Conservation (phyloP, 53 echinoderm and acorn worm species). For the Astropecten irregularis region DNA sequence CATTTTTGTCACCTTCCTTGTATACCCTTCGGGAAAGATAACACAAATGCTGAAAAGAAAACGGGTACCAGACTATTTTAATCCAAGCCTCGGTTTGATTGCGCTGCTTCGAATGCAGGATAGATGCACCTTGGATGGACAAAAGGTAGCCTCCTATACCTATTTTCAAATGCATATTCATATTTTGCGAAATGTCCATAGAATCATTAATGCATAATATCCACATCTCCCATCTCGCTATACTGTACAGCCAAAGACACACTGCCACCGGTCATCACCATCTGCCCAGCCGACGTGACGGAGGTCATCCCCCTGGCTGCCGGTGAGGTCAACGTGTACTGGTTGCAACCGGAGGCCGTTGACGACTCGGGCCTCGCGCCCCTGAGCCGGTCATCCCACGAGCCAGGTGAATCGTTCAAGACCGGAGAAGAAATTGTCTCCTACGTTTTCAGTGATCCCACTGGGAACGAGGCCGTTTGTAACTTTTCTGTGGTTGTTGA, state of each 20-base stretch:
- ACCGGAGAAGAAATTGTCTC: slow-evolving; percentile 23
- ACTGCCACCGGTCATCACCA: slow-evolving; percentile 26
- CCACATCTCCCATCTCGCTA: no score
- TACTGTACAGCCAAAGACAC: slow-evolving; percentile 42
- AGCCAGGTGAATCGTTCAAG: slow-evolving; percentile 18
- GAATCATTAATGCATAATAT: no score
- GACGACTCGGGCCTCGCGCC: slow-evolving; percentile 21
- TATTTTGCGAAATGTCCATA: no score
- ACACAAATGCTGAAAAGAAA: no score
- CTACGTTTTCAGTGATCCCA: slow-evolving; percentile 24
- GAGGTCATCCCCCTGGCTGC: slow-evolving; percentile 14
- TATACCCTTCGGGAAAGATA: no score
- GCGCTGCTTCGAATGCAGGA: no score
- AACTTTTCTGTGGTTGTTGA: slow-evolving; percentile 39
- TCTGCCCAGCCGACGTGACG: slow-evolving; percentile 33
- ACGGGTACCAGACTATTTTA: no score
- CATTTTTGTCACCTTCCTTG: no score
- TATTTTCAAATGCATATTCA: no score
- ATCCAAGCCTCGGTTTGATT: no score
- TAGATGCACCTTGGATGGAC: no score
- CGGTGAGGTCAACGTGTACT: slow-evolving; percentile 38
- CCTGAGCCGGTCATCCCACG: background rate
- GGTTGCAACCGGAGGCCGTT: slow-evolving; percentile 44
- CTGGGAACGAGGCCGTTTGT: slow-evolving; percentile 33
- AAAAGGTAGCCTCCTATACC: no score